Conservation (phyloP, 2,113 vertebrate genomes). For the Ciconia boyciana region DNA sequence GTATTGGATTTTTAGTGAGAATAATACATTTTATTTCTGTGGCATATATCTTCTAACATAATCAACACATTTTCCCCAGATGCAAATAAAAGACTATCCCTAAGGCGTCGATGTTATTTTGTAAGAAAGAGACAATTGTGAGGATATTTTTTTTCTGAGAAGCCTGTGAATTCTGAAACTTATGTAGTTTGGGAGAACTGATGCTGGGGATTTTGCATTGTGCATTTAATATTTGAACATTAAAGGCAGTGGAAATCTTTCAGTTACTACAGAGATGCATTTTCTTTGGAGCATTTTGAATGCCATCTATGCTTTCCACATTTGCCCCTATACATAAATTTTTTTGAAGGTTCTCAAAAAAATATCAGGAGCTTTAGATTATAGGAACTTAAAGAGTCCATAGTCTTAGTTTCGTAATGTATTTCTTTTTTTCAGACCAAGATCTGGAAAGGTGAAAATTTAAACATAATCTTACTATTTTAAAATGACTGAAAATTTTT, state of each 20-base stretch:
- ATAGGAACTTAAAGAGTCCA: not conserved
- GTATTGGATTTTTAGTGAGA: not conserved
- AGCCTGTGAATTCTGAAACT: not conserved
- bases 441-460: not conserved
- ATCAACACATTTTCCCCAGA: not conserved
- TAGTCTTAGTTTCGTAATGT: not conserved
- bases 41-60: not conserved
- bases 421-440: not conserved
- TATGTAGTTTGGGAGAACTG: not conserved
- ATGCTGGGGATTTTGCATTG: not conserved
- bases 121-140: not conserved
- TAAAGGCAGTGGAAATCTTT: not conserved
- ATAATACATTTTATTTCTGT: not conserved
- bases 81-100: not conserved
- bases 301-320: not conserved
- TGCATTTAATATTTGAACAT: not conserved
- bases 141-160: not conserved
- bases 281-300: not conserved
- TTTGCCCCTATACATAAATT: not conserved
- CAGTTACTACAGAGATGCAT: not conserved
- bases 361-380: not conserved
- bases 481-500: not conserved
- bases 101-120: not conserved
- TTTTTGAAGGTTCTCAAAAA: not conserved
- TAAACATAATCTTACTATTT: not conserved